Conservation (phyloP, 1,140 invertebrate genomes). For the Helicoverpa zea region DNA sequence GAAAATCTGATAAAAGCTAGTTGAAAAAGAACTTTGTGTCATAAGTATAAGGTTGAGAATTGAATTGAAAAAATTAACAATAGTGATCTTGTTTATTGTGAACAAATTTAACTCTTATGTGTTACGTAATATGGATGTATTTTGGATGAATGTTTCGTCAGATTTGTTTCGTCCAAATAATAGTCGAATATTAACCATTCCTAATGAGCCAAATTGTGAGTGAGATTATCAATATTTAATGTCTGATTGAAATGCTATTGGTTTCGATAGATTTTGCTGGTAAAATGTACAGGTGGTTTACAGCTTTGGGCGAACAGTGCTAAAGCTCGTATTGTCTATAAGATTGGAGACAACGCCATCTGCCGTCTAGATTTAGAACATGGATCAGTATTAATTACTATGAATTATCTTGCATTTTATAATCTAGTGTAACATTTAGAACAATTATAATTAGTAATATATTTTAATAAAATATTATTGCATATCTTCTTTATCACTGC, state of each 20-base stretch:
- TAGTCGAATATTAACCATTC: slow-evolving; percentile 53
- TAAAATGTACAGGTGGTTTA: no score
- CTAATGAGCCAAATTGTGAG: slow-evolving; percentile 66
- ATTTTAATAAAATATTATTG: neutral
- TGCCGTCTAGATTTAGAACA: neutral
- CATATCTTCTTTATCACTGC: neutral
- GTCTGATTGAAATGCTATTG: slow-evolving; percentile 38
- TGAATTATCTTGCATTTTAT: neutral
- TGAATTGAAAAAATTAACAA: no score
- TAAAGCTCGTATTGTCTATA: neutral
- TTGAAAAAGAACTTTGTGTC: neutral
- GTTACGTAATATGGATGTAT: neutral
- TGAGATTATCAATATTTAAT: slow-evolving; percentile 44
- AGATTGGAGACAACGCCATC: neutral
- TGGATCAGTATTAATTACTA: neutral
- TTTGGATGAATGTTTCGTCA: neutral
- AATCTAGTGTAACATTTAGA: neutral
- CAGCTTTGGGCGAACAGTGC: no score
- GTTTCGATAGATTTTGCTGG: neutral
- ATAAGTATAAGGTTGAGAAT: neutral
- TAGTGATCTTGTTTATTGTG: no score
- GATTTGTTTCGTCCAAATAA: neutral
- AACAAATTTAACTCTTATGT: neutral
- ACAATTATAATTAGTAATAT: neutral
- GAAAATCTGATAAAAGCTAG: neutral